phyloP scores from a whole-genome alignment of 2,797 vertebrate species.

The Nyctibius grandis region DNA sequence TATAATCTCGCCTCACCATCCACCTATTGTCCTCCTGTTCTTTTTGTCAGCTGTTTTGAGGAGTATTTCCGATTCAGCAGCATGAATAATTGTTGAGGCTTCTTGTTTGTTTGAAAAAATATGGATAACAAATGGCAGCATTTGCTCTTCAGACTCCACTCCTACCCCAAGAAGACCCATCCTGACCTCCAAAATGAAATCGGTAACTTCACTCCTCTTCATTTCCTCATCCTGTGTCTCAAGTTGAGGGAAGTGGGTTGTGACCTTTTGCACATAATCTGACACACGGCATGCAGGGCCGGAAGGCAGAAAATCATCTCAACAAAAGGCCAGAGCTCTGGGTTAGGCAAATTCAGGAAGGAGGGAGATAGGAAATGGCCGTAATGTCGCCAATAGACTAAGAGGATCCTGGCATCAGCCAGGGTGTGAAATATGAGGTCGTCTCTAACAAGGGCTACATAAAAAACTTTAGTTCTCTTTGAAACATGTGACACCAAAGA shows the following conservation, averaged over 20 bases:
- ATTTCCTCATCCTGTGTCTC: constrained; percentile 94
- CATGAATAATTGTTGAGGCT: constrained; percentile 49
- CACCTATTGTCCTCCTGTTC: constrained; percentile 62
- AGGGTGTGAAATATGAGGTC: constrained; percentile 68
- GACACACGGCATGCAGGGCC: constrained; percentile 87
- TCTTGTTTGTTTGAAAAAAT: constrained; percentile 66
- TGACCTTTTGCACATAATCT: constrained; percentile 95
- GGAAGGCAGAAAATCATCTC: constrained; percentile 82
- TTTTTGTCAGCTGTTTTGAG: constrained; percentile 74
- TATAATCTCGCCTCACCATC: constrained; percentile 46
- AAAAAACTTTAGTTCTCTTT: constrained; percentile 51
- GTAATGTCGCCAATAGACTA: constrained; percentile 64
- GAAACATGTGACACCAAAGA: constrained; percentile 52
- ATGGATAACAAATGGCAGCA: constrained; percentile 12
- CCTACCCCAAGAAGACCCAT: constrained; percentile 51
- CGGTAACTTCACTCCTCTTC: constrained; percentile 79
- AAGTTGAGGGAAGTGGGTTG: constrained; percentile 85
- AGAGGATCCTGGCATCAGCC: constrained; percentile 63
- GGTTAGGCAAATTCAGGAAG: constrained; percentile 94
- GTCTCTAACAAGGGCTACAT: constrained; percentile 66
- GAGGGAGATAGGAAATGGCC: constrained; percentile 81
- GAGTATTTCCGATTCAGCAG: constrained; percentile 67
- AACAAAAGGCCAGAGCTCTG: constrained; percentile 87
- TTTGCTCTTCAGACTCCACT: constrained; percentile 48
- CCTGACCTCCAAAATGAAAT: constrained; percentile 75